Evolutionary conservation across 2,888 invertebrate genomes (phyloP), one percentile per base, ranked within the genome.

Genomic region (Chymomyza caudatula): DNA sequence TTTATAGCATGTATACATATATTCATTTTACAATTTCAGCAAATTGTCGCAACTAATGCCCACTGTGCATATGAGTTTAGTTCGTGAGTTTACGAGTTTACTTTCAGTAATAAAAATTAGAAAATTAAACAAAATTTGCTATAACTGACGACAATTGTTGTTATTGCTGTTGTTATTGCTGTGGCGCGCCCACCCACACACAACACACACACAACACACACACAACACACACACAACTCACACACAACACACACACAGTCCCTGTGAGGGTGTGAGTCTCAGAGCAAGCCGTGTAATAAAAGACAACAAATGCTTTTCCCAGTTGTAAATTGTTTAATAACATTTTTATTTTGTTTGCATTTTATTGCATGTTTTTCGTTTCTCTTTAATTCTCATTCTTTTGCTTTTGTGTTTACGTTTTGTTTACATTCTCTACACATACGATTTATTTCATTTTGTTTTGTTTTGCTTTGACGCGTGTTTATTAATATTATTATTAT

Each of bases 251-350:
- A 61, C 29, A 61, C 67, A 37, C 58, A 29, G 5, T 8, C 19
- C 15, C 3, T 53, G 11, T 6, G 22, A 1, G 29, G 1, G 37
- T 37, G 37, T 37, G 37, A 6, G 43, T 43, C 2, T 11, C n/a
- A 15, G 4, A n/a, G 43, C 15, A 2, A 6, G 43, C 3, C n/a
- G 15, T 47, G 15, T 17, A 47, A 47, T 47, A 15, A 47, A 47
- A 47, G 47, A 47, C 13, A 17, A 17, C 17, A 17, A 47, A 2
- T 47, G 22, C 20, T 20, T 13, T 22, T 52, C 3, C 13, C 25
- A 25, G 60, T 60, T 66, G 71, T 71, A 67, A 71, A 73, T 71
- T 74, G 56, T 67, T 67, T 63, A 61, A 73, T 56, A 69, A 59
- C 63, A 65, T 53, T 73, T 69, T 60, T 56, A 52, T 37, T 37